A percentile compares a stretch with the other conserved stretches of the same genome.
Conservation (phyloP, 1,140 invertebrate species). For the Heterodera carotae region DNA sequence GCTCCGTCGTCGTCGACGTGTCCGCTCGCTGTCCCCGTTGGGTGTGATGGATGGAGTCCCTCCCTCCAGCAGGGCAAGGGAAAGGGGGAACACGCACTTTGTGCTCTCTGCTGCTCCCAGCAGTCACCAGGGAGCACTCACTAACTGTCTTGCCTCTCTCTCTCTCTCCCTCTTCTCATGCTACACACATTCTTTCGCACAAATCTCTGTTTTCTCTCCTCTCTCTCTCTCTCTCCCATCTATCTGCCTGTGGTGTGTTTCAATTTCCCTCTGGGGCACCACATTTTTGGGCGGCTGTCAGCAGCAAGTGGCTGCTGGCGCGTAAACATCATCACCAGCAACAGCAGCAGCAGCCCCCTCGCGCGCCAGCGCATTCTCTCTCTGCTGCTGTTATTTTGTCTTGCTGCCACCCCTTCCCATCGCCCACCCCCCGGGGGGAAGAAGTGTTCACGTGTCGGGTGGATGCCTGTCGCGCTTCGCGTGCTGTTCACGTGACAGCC, state of each 20-base stretch:
- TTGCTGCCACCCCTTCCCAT: too few relatives aligned
- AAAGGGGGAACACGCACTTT: neutral
- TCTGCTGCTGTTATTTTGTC: neutral
- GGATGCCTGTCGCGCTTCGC: neutral
- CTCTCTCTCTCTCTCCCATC: neutral
- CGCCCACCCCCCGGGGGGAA: neutral
- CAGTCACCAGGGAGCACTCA: neutral
- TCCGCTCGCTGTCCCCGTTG: neutral
- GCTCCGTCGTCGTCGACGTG: neutral
- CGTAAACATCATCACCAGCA: too few relatives aligned
- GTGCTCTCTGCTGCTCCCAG: slow-evolving; percentile 3
- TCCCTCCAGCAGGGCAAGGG: neutral
- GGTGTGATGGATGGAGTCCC: neutral
- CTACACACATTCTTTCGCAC: neutral
- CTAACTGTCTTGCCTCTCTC: neutral
- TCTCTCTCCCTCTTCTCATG: neutral
- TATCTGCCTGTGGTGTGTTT: neutral
- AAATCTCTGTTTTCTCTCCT: neutral
- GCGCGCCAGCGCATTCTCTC: neutral
- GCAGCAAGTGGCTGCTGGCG: neutral
- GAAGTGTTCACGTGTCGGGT: neutral
- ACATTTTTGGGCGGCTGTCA: slow-evolving; percentile 1
- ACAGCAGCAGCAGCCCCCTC: too few relatives aligned
- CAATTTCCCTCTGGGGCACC: neutral
- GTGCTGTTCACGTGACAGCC: slow-evolving; percentile 4